A percentile compares a stretch with the other conserved stretches of the same genome.
phyloP scores from a whole-genome alignment of 1,140 invertebrate species.

The Melanaphis sacchari region DNA sequence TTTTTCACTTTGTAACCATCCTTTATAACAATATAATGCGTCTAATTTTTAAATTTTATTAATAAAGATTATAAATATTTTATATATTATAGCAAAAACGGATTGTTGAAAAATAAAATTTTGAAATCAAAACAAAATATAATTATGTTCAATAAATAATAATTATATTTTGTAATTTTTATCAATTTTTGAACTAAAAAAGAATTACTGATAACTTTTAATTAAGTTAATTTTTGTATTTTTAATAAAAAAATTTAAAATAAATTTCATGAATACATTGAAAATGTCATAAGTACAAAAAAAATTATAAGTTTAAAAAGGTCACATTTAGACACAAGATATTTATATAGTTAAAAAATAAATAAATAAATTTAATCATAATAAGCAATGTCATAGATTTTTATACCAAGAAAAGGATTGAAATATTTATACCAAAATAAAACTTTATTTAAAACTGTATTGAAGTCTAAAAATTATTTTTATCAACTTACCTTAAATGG shows the following conservation, averaged over 20 bases:
- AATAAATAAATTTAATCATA: not conserved
- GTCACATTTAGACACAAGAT: not conserved
- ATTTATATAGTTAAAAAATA: not conserved
- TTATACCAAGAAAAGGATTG: not conserved
- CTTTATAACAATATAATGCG: not conserved
- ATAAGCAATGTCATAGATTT: not conserved
- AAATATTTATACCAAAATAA: not conserved
- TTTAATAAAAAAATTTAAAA: not conserved
- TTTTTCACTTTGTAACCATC: not conserved
- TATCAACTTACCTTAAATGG: not conserved
- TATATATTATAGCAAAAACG: not conserved
- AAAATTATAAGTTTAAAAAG: not conserved
- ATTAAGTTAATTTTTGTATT: not conserved
- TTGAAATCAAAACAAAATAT: not conserved
- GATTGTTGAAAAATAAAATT: not conserved
- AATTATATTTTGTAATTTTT: not conserved
- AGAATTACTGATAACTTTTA: not conserved
- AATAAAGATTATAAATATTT: not conserved
- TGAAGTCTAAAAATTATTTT: not conserved
- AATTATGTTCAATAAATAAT: no score
- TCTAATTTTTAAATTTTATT: not conserved
- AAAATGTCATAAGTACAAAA: not conserved
- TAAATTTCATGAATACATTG: not conserved
- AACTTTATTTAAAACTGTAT: not conserved
- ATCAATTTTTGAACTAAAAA: not conserved